Percentiles rank a stretch among this genome's conserved stretches.
phyloP scores from a whole-genome alignment of 2,797 vertebrate genomes.

The Periparus ater region DNA sequence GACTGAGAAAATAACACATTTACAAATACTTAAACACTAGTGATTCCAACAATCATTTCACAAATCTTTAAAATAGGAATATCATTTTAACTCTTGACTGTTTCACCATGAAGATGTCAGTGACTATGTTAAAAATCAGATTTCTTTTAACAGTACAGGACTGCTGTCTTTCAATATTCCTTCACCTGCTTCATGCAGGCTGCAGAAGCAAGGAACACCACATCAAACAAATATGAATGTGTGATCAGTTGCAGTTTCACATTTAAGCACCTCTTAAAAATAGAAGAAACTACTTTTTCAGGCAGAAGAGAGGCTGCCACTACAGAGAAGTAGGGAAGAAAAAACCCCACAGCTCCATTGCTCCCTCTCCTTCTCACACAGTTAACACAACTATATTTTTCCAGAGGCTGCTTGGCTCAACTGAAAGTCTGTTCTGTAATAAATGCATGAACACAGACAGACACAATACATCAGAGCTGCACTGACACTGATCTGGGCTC shows the following conservation, averaged over 20 bases:
- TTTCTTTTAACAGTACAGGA: neutral
- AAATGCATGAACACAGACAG: slow-evolving; percentile 30
- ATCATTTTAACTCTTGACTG: neutral
- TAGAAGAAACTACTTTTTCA: neutral
- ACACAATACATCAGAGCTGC: neutral
- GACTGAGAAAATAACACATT: neutral
- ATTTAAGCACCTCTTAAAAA: neutral
- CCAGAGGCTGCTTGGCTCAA: neutral
- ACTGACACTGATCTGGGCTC: neutral
- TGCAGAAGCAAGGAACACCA: neutral
- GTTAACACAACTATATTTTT: neutral
- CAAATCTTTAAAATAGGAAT: neutral
- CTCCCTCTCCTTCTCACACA: neutral
- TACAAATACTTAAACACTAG: neutral
- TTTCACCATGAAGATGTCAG: neutral
- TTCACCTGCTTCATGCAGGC: neutral
- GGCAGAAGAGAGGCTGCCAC: neutral
- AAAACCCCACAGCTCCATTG: rapidly evolving
- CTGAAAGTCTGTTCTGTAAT: neutral
- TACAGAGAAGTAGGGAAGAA: neutral
- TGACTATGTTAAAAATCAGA: neutral
- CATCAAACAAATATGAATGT: neutral
- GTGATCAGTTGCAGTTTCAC: neutral
- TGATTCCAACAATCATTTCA: neutral
- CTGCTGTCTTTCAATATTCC: neutral